phyloP scores from a whole-genome alignment of 2,888 invertebrate genomes.

The Heteromyza rotundicornis region DNA sequence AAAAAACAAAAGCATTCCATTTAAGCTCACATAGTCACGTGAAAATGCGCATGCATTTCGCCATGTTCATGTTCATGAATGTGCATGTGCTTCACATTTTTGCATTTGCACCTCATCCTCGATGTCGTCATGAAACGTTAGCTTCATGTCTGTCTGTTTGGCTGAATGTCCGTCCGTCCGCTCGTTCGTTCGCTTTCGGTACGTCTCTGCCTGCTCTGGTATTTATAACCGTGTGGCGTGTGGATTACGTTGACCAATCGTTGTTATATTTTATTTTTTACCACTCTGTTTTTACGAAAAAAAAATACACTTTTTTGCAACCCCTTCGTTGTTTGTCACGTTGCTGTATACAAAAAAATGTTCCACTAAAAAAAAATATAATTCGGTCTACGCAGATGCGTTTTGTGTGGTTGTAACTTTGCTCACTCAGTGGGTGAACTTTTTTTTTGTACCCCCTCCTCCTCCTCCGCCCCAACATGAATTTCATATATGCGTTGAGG shows the following conservation, averaged over 20 bases:
- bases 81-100: constrained; percentile 26
- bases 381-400: background rate
- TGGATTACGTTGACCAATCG: constrained; percentile 20
- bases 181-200: too few species aligned
- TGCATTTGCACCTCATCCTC: constrained; percentile 26
- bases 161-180: background rate
- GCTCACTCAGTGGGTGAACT: background rate
- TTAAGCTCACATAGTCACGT: constrained; percentile 15
- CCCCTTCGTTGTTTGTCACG: background rate
- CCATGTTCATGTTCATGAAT: constrained; percentile 3
- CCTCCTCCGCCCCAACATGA: background rate
- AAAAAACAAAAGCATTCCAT: constrained; percentile 16
- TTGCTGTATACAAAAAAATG: background rate
- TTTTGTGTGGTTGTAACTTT: background rate
- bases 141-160: background rate
- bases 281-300: constrained; percentile 12
- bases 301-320: constrained; percentile 8
- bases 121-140: background rate
- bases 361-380: too few species aligned
- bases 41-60: constrained; percentile 17
- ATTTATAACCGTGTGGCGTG: constrained; percentile 1
- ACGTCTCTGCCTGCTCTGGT: background rate
- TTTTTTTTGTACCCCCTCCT: constrained; percentile 7
- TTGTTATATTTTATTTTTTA: too few species aligned
- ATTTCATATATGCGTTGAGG: constrained; percentile 9